Base-by-base conservation (phyloP, 2,797 vertebrate genomes). In the Sciurus vulgaris region DNA sequence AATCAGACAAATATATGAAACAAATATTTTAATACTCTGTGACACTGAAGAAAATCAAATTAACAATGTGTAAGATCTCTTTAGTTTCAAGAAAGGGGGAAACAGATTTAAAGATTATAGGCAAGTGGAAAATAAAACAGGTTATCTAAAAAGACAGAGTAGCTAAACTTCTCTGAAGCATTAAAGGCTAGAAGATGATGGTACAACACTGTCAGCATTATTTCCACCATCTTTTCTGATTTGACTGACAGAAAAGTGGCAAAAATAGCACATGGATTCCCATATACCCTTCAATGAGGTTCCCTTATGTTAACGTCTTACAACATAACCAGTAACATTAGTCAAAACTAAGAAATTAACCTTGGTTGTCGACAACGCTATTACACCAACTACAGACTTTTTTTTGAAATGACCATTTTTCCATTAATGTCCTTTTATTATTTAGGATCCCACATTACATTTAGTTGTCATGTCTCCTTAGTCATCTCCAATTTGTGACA, bases 41-140 rank as follows among this genome's bases (percentile, higher is more conserved):
- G 33, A 76, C 18, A 84, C 24, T 86, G 28, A 85, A 95, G 38
- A 91, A 81, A 89, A 86, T 89, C 33, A 86, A 92, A 86, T 88
- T 85, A 77, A 44, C 22, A 51, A 35, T 69, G 54, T 54, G 44
- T 67, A 70, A 92, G 28, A 65, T 33, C 24, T 92, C 8, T 3
- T 91, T 91, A 73, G 89, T 86, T 84, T 91, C 63, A 86, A 88
- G 74, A 89, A 91, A 94, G 38, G 70, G 3, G 15, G 33, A 89
- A 94, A 49, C 5, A 41, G 6, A 86, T 70, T 95, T 88, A 76
- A 95, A 77, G 38, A 18, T 86, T 82, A 22, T 49, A 91, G 20
- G 51, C 18, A 72, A 72, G 12, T 35, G 67, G 70, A 89, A 79
- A 88, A 44, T 41, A 90, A 93, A 81, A 38, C 65, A 85, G 26